Conservation (phyloP, 2,888 invertebrate species). For the Epirrhoe alternata region DNA sequence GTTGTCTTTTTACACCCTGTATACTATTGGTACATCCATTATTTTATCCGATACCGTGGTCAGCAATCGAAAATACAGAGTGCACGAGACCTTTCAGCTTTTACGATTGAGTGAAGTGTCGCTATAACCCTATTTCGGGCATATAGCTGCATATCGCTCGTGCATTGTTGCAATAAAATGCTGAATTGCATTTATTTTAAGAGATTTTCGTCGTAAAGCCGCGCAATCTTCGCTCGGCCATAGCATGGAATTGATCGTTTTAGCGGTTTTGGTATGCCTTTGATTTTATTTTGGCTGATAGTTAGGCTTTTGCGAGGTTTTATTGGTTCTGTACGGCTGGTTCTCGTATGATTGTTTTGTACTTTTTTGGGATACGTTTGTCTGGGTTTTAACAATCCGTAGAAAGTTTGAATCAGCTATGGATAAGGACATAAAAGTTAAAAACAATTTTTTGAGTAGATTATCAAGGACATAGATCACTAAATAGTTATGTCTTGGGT, state of each 20-base stretch:
- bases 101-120: conserved; percentile 49
- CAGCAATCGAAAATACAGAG: conserved; percentile 12
- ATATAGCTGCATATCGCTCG: conserved; percentile 49
- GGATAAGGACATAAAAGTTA: too few relatives aligned
- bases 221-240: conserved; percentile 42
- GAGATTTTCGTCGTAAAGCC: conserved; percentile 32
- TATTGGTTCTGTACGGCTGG: conserved; percentile 18
- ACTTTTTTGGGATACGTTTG: neutral
- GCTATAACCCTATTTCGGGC: conserved; percentile 56
- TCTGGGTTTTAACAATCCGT: neutral
- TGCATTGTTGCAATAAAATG: conserved; percentile 63
- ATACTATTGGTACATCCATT: too few relatives aligned
- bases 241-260: conserved; percentile 25
- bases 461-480: too few relatives aligned
- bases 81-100: conserved; percentile 39
- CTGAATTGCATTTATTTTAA: conserved; percentile 76
- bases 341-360: conserved; percentile 21
- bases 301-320: conserved; percentile 30
- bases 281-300: conserved; percentile 36
- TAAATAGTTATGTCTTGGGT: too few relatives aligned
- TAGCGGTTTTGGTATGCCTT: conserved; percentile 37
- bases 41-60: neutral
- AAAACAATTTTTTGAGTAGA: too few relatives aligned
- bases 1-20: too few relatives aligned
- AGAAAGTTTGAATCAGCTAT: neutral